Evolutionary conservation across 2,113 vertebrate genomes (phyloP).

Genomic region (Prunella fulvescens): DNA sequence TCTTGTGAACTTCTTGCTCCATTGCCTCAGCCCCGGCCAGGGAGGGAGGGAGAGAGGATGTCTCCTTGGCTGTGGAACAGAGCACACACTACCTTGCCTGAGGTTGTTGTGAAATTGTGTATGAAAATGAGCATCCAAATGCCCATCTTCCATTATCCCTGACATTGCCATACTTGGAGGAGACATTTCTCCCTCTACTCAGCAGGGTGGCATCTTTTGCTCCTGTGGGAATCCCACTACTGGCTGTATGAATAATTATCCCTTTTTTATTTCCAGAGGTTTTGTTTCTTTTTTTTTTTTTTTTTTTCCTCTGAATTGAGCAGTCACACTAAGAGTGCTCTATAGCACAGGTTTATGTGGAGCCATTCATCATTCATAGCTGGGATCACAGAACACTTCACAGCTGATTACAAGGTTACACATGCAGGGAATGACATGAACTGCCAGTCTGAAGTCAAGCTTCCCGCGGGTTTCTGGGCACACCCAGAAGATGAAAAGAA

Average conservation of each 20-base stretch:
- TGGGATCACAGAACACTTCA: constrained; percentile 49
- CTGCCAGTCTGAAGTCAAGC: background rate
- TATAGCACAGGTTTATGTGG: background rate
- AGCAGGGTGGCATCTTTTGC: background rate
- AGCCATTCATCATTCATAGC: constrained; percentile 53
- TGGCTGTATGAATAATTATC: background rate
- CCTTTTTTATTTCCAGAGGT: background rate
- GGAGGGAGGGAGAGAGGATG: background rate
- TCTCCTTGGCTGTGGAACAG: background rate
- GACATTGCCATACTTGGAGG: background rate
- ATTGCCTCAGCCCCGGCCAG: background rate
- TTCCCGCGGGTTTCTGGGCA: background rate
- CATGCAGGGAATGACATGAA: constrained; percentile 24
- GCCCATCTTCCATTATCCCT: background rate
- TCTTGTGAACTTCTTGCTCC: background rate
- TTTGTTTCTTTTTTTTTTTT: no score
- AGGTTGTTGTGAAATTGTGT: background rate
- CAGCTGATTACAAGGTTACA: constrained; percentile 41
- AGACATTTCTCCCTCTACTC: background rate
- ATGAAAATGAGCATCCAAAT: background rate
- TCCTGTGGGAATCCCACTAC: background rate
- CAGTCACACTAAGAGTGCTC: background rate
- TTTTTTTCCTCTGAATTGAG: background rate
- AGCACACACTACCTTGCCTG: background rate
- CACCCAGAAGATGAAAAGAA: background rate